Base-by-base conservation (phyloP, 2,797 vertebrate genomes). In the Pseudochirops corinnae region DNA sequence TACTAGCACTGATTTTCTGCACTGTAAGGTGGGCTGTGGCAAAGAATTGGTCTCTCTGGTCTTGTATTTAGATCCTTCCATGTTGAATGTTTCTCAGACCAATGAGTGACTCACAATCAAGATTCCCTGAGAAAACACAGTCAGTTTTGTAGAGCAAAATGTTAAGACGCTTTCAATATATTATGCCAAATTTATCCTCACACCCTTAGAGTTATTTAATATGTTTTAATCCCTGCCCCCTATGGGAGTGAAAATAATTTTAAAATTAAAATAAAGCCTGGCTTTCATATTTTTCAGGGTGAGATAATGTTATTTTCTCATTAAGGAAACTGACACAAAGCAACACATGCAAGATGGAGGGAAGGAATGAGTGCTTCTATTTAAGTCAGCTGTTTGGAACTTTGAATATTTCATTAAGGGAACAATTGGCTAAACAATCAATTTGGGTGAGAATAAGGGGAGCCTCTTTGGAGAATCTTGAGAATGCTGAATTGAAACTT, bases 401-500 rank as follows among this genome's bases (percentile, higher is more conserved):
- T 67, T 82, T 60, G 18, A 82, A 31, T 33, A 24, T 91, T 93
- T 55, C 46, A 62, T 53, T 92, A 94, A 55, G 57, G 55, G 46
- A 95, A 93, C 0, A 0, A n/a, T 55, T 95, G 50, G 62, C 4
- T 93, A 95, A 96, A 91, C 29, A 96, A 96, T 28, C 13, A 55
- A 24, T 92, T 94, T 92, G 82, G 14, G 21, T 91, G 24, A 53
- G 46, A 91, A 92, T 94, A 97, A 94, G 95, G 0, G 31, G 53
- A 92, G 13, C 33, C 18, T 93, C 82, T 96, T 90, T 91, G 82
- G 91, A 94, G 93, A 97, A 92, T 96, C 55, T 87, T 93, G 91
- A 92, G 96, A 94, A 26, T 57, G 53, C 28, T 39, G 62, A 90
- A 95, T 91, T 91, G 91, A 55, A 82, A 90, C 93, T 52, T 13